phyloP scores from a whole-genome alignment of 2,113 vertebrate genomes.

The Vulpes ferrilata region DNA sequence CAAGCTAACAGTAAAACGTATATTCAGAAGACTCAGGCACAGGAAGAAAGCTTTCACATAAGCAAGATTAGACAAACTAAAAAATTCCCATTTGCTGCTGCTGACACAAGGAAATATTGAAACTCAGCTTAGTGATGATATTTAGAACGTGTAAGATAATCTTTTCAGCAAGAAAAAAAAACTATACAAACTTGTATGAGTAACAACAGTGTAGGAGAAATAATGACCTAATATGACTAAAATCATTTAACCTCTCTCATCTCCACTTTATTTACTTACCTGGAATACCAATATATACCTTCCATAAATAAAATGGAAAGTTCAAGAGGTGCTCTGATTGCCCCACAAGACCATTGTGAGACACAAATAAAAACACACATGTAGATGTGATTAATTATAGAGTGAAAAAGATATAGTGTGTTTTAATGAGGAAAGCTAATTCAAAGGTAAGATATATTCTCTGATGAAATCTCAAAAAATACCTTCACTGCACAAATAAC shows the following conservation, averaged over 20 bases:
- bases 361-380: neutral
- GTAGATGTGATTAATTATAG: constrained; percentile 14
- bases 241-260: neutral
- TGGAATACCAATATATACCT: neutral
- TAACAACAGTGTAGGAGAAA: neutral
- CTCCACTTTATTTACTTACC: neutral
- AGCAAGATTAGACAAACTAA: neutral
- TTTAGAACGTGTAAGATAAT: neutral
- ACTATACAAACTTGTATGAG: neutral
- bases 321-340: neutral
- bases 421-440: constrained; percentile 55
- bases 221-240: neutral
- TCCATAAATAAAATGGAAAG: neutral
- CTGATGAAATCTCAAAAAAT: neutral
- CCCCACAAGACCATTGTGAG: neutral
- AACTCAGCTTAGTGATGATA: neutral
- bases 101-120: neutral
- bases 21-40: neutral
- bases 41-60: neutral
- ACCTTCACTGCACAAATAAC: neutral
- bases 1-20: neutral
- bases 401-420: neutral
- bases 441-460: constrained; percentile 18
- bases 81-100: neutral
- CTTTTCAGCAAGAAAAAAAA: constrained; percentile 29